Conservation (phyloP, 2,797 vertebrate genomes). For the Thamnophis elegans region DNA sequence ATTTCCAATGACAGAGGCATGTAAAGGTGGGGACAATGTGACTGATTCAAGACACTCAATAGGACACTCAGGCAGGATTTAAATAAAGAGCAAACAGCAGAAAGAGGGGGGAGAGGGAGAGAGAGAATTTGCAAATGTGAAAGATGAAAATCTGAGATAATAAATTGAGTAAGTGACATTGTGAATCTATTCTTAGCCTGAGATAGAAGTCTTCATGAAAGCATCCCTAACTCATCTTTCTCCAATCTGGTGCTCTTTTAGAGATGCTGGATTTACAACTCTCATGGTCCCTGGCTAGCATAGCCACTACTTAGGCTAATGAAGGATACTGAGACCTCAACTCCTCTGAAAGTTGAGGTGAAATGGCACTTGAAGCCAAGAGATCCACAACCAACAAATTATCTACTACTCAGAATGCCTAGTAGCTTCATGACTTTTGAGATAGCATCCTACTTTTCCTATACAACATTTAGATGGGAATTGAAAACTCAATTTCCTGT, state of each 20-base stretch:
- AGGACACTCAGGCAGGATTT: background rate
- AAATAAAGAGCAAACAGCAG: background rate
- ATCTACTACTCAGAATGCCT: background rate
- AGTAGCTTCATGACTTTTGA: background rate
- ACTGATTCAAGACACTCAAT: background rate
- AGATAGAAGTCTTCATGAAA: background rate
- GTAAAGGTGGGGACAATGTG: background rate
- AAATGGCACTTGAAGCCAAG: background rate
- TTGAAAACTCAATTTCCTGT: background rate
- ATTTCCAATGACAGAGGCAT: background rate
- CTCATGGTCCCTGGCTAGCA: background rate
- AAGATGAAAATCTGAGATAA: background rate
- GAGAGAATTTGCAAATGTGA: background rate
- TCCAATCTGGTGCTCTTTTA: background rate
- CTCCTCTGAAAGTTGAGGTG: background rate
- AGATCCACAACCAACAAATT: background rate
- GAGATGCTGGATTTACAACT: background rate
- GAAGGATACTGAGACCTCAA: background rate
- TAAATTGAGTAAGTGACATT: background rate
- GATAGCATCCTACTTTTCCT: background rate
- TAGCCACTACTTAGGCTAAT: background rate
- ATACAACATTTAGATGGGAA: background rate
- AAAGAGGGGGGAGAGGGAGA: too few species aligned
- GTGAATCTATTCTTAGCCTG: background rate
- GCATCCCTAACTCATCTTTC: background rate